Evolutionary conservation across 2,888 invertebrate species (phyloP).

Genomic region (Pollenia labialis): DNA sequence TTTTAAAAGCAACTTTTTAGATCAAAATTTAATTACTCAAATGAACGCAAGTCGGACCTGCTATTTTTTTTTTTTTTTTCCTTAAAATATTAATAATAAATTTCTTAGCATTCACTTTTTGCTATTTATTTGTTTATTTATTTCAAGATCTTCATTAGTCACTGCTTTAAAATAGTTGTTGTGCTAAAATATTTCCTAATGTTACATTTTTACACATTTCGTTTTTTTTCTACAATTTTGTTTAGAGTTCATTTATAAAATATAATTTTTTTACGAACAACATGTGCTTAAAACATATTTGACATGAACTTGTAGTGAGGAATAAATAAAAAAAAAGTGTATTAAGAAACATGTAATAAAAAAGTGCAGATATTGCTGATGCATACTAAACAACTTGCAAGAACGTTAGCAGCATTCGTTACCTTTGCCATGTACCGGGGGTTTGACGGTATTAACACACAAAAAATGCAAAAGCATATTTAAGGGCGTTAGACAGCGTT

Average conservation of each 20-base stretch:
- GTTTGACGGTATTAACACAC: slow-evolving; percentile 8
- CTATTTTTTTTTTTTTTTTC: too few relatives aligned
- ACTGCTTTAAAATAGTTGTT: slow-evolving; percentile 27
- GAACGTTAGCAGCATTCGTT: slow-evolving; percentile 25
- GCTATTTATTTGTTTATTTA: not conserved
- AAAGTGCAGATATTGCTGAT: slow-evolving; percentile 63
- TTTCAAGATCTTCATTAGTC: slow-evolving; percentile 57
- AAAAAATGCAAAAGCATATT: slow-evolving; percentile 57
- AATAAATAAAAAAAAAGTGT: not conserved
- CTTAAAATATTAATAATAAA: too few relatives aligned
- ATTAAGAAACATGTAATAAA: slow-evolving; percentile 16
- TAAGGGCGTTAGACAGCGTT: slow-evolving; percentile 58
- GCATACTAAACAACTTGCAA: slow-evolving; percentile 67
- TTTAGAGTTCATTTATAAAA: slow-evolving; percentile 67
- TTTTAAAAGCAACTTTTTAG: too few relatives aligned
- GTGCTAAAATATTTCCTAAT: slow-evolving; percentile 27
- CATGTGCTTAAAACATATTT: slow-evolving; percentile 64
- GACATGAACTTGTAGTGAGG: slow-evolving; percentile 36
- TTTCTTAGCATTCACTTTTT: too few relatives aligned
- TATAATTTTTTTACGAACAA: slow-evolving; percentile 55
- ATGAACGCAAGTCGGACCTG: too few relatives aligned
- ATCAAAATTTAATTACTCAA: too few relatives aligned
- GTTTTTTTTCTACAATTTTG: slow-evolving; percentile 16
- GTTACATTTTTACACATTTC: slow-evolving; percentile 24
- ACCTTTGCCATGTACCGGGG: slow-evolving; percentile 14